Evolutionary conservation across 1,140 invertebrate species (phyloP).

Genomic region (Tribolium castaneum): DNA sequence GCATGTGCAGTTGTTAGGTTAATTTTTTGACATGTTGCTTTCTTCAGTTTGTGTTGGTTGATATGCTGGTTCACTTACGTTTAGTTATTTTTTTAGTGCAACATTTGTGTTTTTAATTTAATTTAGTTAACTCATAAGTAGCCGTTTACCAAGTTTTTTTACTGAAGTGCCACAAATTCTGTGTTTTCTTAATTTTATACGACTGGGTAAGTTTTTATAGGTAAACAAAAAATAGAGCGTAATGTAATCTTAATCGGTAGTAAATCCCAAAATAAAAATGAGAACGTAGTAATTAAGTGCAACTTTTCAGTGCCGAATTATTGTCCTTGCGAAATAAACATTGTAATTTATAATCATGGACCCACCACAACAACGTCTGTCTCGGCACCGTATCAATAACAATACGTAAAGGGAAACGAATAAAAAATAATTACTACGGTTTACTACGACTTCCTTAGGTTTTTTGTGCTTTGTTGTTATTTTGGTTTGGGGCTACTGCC

Average conservation of each 20-base stretch:
- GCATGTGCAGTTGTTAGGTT: neutral
- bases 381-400: neutral
- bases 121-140: neutral
- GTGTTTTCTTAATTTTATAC: neutral
- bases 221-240: neutral
- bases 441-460: neutral
- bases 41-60: neutral
- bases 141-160: neutral
- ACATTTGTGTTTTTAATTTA: neutral
- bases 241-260: neutral
- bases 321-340: neutral
- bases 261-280: neutral
- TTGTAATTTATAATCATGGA: neutral
- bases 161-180: neutral
- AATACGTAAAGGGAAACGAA: neutral
- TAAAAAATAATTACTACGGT: neutral
- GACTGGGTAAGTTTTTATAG: neutral
- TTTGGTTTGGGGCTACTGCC: constrained; percentile 7
- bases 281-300: neutral
- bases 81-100: neutral
- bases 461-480: constrained; percentile 1
- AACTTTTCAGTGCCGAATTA: neutral
- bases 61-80: neutral
- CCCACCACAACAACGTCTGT: neutral
- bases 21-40: neutral